phyloP scores from a whole-genome alignment of 2,797 vertebrate genomes.

The Cichlasoma orientale region DNA sequence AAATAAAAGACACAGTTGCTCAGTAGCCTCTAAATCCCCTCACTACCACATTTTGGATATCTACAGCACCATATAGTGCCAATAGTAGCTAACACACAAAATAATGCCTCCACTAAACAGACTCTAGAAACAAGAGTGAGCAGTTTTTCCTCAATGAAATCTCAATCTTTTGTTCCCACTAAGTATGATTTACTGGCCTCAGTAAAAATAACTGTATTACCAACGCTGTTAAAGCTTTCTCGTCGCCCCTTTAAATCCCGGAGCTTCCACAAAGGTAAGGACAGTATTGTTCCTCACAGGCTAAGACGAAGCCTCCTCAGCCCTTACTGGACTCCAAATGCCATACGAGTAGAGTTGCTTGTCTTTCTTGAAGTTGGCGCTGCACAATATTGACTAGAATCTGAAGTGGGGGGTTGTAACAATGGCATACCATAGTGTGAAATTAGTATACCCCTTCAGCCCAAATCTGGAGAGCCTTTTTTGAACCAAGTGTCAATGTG shows the following conservation, averaged over 20 bases:
- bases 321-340: constrained; percentile 13
- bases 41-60: constrained; percentile 10
- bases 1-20: constrained; percentile 42
- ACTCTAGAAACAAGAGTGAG: background rate
- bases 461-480: background rate
- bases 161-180: constrained; percentile 6
- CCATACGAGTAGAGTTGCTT: background rate
- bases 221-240: background rate
- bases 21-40: constrained; percentile 22
- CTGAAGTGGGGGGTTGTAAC: background rate
- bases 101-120: constrained; percentile 18
- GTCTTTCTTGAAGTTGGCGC: background rate
- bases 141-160: constrained; percentile 26
- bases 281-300: constrained; percentile 8
- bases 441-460: background rate
- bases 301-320: constrained; percentile 3
- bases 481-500: too few relatives aligned
- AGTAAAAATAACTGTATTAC: background rate
- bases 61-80: background rate
- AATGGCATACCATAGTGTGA: background rate
- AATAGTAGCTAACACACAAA: constrained; percentile 9
- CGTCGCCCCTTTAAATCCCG: constrained; percentile 4
- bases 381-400: background rate
- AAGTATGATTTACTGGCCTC: constrained; percentile 12
- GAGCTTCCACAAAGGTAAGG: constrained; percentile 5